These are phyloP conservation scores for Argyresthia albistria DNA, from an alignment of 2,888 invertebrate species.

Conservation along the genomic window DNA sequence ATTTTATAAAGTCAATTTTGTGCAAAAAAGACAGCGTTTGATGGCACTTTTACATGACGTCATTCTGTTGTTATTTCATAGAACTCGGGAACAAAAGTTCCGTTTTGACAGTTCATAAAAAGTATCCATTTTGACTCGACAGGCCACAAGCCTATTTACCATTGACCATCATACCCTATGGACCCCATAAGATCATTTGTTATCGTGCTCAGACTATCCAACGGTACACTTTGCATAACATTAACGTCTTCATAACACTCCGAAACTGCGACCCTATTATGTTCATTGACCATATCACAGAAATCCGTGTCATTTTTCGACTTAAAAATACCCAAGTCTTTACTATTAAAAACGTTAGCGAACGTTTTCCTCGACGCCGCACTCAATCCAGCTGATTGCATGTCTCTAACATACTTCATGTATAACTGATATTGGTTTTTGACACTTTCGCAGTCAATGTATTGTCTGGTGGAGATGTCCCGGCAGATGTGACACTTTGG, in stretches of 20 bases:
- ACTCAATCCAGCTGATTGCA: constrained; percentile 16
- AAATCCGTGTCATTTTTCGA: constrained; percentile 37
- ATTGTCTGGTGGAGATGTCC: constrained; percentile 17
- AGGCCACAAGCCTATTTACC: constrained; percentile 5
- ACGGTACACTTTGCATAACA: neutral
- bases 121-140: too few species aligned
- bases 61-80: too few species aligned
- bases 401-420: constrained; percentile 29
- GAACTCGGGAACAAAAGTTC: too few species aligned
- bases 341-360: constrained; percentile 27
- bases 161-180: constrained; percentile 12
- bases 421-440: constrained; percentile 42
- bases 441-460: constrained; percentile 27
- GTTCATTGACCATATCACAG: constrained; percentile 30
- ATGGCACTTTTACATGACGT: too few species aligned
- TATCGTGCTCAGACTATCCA: constrained; percentile 2
- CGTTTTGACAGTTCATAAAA: too few species aligned
- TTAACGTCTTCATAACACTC: constrained; percentile 8
- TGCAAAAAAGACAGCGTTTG: too few species aligned
- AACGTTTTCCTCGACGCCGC: constrained; percentile 49
- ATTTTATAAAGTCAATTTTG: too few species aligned
- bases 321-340: constrained; percentile 39
- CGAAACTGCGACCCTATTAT: constrained; percentile 21
- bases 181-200: constrained; percentile 1
- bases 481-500: constrained; percentile 33